These are phyloP conservation scores for Ophiodon elongatus DNA, from an alignment of 2,113 vertebrate species.

Conservation along the genomic window DNA sequence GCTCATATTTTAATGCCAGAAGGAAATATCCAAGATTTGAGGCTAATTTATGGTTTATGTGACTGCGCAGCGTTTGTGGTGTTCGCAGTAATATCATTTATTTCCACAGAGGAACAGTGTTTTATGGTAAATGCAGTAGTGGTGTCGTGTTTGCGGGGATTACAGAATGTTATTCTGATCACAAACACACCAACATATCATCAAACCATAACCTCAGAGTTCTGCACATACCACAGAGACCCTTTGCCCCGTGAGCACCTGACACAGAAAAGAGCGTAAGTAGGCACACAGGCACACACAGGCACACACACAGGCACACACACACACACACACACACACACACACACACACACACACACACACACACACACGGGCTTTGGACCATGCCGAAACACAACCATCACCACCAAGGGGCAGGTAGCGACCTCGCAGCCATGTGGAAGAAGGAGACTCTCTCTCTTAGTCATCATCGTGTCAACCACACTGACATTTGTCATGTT, in stretches of 20 bases:
- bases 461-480: conserved; percentile 63
- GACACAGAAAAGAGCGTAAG: background rate
- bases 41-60: conserved; percentile 57
- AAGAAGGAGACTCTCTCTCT: conserved; percentile 32
- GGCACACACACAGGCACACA: too few relatives aligned
- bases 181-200: conserved; percentile 26
- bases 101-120: conserved; percentile 45
- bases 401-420: conserved; percentile 21
- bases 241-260: background rate
- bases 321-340: too few relatives aligned
- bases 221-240: background rate
- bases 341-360: too few relatives aligned
- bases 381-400: conserved; percentile 18
- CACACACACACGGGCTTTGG: background rate
- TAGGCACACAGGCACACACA: background rate
- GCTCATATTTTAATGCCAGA: conserved; percentile 50
- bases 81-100: conserved; percentile 26
- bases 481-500: conserved; percentile 70
- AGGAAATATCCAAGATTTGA: conserved; percentile 61
- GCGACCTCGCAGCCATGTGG: conserved; percentile 5
- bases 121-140: conserved; percentile 26
- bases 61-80: conserved; percentile 37
- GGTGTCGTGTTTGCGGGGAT: conserved; percentile 30
- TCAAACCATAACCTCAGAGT: background rate
- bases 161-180: conserved; percentile 19